These are phyloP conservation scores for Fabriciana adippe DNA, from an alignment of 2,888 invertebrate species.

Conservation along the genomic window DNA sequence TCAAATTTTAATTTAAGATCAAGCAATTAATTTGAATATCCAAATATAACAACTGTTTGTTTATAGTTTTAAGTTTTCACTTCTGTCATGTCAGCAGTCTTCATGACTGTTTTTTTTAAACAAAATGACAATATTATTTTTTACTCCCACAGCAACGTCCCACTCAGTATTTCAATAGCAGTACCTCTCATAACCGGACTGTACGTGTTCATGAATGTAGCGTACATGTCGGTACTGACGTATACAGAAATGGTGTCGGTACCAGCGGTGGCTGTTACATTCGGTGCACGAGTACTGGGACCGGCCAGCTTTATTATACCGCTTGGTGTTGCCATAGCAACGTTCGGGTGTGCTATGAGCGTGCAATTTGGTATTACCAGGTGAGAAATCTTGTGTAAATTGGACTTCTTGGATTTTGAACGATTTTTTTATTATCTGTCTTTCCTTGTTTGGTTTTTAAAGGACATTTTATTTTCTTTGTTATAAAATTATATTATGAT, in stretches of 20 bases:
- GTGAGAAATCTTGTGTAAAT: constrained; percentile 52
- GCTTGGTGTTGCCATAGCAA: constrained; percentile 88
- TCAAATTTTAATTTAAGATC: too few species aligned
- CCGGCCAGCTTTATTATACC: constrained; percentile 86
- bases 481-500: background rate
- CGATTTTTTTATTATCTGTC: background rate
- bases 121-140: too few species aligned
- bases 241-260: constrained; percentile 87
- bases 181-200: constrained; percentile 90
- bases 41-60: too few species aligned
- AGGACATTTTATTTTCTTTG: background rate
- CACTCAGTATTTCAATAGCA: constrained; percentile 89
- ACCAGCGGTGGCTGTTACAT: constrained; percentile 90
- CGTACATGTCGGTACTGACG: constrained; percentile 92
- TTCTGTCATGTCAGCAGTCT: too few species aligned
- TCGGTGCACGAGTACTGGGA: constrained; percentile 86
- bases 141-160: constrained; percentile 85
- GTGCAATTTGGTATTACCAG: constrained; percentile 89
- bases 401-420: too few species aligned
- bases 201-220: constrained; percentile 92
- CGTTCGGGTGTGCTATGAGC: constrained; percentile 90
- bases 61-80: too few species aligned
- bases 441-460: background rate
- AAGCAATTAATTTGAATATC: too few species aligned
- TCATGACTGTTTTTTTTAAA: too few species aligned